Conservation (phyloP, 2,113 vertebrate species). For the Myotis davidii region DNA sequence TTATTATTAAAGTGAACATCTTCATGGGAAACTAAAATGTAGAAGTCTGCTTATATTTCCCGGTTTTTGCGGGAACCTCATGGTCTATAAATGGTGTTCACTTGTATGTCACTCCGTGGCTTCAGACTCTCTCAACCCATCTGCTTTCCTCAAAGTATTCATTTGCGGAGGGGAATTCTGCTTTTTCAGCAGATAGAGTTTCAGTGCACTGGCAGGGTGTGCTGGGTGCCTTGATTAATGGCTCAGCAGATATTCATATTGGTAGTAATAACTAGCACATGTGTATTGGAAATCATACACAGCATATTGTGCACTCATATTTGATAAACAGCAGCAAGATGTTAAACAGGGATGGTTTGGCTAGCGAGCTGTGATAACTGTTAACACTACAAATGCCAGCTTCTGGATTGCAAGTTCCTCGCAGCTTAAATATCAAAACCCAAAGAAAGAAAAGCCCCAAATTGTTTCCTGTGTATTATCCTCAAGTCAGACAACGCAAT, state of each 20-base stretch:
- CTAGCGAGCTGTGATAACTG: not conserved
- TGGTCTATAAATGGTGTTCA: not conserved
- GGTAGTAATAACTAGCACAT: conserved; percentile 60
- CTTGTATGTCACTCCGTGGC: not conserved
- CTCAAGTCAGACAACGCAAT: conserved; percentile 45
- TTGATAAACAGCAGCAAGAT: conserved; percentile 31
- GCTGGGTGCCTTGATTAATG: conserved; percentile 35
- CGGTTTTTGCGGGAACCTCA: not conserved
- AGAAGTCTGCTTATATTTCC: not conserved
- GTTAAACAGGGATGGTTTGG: not conserved
- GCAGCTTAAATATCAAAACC: conserved; percentile 54
- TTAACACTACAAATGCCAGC: not conserved
- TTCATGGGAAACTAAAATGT: not conserved
- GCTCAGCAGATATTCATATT: conserved; percentile 17
- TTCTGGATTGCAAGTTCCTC: not conserved
- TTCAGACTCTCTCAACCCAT: not conserved
- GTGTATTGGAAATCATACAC: not conserved
- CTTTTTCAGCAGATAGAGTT: conserved; percentile 30
- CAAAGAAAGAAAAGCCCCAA: conserved; percentile 6
- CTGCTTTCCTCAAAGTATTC: not conserved
- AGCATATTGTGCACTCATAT: not conserved
- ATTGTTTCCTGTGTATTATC: conserved; percentile 50
- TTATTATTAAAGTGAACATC: not conserved
- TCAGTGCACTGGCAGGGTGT: not conserved
- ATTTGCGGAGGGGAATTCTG: conserved; percentile 11